A percentile compares a stretch with the other conserved stretches of the same genome.
phyloP scores from a whole-genome alignment of 2,888 invertebrate genomes.

The Cepaea hortensis region DNA sequence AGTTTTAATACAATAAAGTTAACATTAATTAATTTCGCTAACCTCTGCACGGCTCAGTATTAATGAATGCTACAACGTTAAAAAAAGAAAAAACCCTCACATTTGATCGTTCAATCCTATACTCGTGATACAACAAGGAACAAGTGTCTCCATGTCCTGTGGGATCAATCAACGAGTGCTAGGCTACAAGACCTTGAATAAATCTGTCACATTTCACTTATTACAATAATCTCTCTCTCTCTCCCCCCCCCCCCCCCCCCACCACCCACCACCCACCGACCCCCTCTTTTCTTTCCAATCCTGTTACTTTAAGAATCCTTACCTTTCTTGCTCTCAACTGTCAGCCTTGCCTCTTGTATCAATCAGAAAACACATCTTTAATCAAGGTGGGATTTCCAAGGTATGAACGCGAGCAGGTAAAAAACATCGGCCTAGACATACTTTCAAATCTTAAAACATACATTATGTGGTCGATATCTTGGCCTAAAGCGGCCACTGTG shows the following conservation, averaged over 20 bases:
- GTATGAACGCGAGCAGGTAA: background rate
- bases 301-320: background rate
- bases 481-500: background rate
- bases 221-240: background rate
- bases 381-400: background rate
- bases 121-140: too few species aligned
- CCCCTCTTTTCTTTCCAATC: background rate
- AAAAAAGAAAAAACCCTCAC: too few species aligned
- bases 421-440: background rate
- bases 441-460: background rate
- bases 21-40: too few species aligned
- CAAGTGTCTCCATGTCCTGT: too few species aligned
- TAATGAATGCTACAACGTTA: too few species aligned
- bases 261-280: background rate
- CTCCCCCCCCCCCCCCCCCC: background rate
- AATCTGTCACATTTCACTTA: too few species aligned
- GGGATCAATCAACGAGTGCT: too few species aligned
- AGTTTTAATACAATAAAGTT: too few species aligned
- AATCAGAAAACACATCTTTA: background rate
- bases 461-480: background rate
- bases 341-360: background rate
- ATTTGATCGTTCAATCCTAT: too few species aligned
- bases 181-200: too few species aligned
- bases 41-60: too few species aligned
- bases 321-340: background rate